Conservation (phyloP, 2,113 vertebrate species). For the Ochotona curzoniae region DNA sequence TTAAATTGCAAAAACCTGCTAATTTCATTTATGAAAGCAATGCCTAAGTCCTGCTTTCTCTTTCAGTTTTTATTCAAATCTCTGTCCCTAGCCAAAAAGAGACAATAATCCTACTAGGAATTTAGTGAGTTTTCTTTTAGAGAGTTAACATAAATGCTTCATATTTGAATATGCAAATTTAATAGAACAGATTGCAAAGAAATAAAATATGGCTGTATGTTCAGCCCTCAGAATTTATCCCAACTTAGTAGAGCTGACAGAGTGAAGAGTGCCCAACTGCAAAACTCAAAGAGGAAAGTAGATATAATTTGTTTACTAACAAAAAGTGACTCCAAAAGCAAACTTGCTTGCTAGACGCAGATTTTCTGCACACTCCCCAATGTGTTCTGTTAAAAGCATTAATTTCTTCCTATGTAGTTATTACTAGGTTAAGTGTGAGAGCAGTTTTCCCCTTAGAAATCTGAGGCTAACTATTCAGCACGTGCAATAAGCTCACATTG, state of each 20-base stretch:
- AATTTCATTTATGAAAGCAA: conserved; percentile 85
- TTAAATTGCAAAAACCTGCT: conserved; percentile 87
- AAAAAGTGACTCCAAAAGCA: conserved; percentile 39
- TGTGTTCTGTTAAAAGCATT: not conserved
- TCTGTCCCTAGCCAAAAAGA: conserved; percentile 60
- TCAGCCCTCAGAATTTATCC: conserved; percentile 75
- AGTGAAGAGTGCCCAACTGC: conserved; percentile 67
- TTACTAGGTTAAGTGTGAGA: not conserved
- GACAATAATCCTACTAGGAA: conserved; percentile 74
- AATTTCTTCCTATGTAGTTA: not conserved
- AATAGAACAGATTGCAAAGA: conserved; percentile 74
- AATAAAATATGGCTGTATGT: conserved; percentile 77
- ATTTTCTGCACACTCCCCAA: not conserved
- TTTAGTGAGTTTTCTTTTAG: conserved; percentile 78
- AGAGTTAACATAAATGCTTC: conserved; percentile 72
- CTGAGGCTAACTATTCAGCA: not conserved
- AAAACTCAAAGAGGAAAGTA: conserved; percentile 62
- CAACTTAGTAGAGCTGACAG: conserved; percentile 67
- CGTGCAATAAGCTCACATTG: not conserved
- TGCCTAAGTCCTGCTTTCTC: conserved; percentile 79
- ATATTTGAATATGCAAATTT: conserved; percentile 80
- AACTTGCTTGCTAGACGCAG: not conserved
- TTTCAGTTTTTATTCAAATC: conserved; percentile 83
- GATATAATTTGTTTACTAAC: conserved; percentile 60
- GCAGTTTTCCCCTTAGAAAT: conserved; percentile 32